Evolutionary conservation across 2,888 invertebrate species (phyloP).

Genomic region (Phyllotreta striolata): DNA sequence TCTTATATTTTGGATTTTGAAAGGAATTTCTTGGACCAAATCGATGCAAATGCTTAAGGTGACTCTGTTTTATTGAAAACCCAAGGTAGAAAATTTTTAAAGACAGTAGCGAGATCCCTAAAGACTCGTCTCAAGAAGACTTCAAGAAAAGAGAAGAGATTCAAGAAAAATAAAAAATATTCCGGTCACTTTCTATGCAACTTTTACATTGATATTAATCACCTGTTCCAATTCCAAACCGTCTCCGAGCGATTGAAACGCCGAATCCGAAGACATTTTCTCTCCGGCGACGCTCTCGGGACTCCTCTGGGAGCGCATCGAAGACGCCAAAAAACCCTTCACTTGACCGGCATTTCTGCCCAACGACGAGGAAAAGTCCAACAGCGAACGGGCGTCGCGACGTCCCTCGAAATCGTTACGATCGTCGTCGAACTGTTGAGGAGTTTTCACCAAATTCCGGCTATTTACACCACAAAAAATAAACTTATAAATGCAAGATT

Average conservation of each 20-base stretch:
- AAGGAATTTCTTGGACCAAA: too few relatives aligned
- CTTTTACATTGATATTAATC: too few relatives aligned
- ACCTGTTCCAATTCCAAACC: constrained; percentile 57
- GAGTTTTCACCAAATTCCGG: constrained; percentile 49
- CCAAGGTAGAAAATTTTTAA: too few relatives aligned
- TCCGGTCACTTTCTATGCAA: too few relatives aligned
- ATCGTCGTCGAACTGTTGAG: constrained; percentile 42
- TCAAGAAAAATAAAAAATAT: too few relatives aligned
- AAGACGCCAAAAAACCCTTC: constrained; percentile 50
- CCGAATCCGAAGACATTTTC: constrained; percentile 66
- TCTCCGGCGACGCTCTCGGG: constrained; percentile 66
- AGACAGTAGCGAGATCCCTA: too few relatives aligned
- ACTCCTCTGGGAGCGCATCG: constrained; percentile 61
- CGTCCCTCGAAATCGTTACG: constrained; percentile 42
- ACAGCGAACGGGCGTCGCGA: constrained; percentile 54
- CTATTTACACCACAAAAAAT: constrained; percentile 35
- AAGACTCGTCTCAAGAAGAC: too few relatives aligned
- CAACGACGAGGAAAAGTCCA: constrained; percentile 51
- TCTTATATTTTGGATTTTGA: too few relatives aligned
- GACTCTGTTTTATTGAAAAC: too few relatives aligned
- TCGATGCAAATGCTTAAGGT: too few relatives aligned
- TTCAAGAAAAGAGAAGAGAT: too few relatives aligned
- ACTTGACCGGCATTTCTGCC: constrained; percentile 50
- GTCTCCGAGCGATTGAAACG: constrained; percentile 61
- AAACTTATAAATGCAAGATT: neutral